phyloP scores from a whole-genome alignment of 2,113 vertebrate genomes.

The Corythornis cristatus region DNA sequence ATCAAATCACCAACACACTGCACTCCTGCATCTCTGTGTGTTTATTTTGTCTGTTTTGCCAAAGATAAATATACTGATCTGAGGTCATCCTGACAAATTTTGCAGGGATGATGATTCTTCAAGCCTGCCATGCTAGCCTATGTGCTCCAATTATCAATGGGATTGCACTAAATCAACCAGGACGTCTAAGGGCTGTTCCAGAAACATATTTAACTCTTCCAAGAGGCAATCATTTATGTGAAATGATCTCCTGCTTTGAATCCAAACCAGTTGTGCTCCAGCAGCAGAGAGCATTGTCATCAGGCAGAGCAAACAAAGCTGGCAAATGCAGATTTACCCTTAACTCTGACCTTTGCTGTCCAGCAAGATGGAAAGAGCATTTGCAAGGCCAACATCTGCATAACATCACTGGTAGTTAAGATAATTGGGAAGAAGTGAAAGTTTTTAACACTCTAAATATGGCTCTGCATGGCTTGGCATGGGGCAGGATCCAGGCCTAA shows the following conservation, averaged over 20 bases:
- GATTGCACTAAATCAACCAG: slow-evolving; percentile 61
- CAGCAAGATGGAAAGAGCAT: neutral
- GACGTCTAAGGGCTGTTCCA: slow-evolving; percentile 12
- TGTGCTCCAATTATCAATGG: slow-evolving; percentile 29
- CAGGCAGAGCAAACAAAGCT: neutral
- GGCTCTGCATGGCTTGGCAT: neutral
- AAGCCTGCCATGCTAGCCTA: slow-evolving; percentile 24
- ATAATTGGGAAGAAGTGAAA: slow-evolving; percentile 38
- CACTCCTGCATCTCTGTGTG: neutral
- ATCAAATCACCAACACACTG: neutral
- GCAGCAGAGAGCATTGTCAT: neutral
- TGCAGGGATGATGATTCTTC: slow-evolving; percentile 47
- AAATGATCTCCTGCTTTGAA: neutral
- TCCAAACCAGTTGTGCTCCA: neutral
- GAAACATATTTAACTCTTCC: slow-evolving; percentile 59
- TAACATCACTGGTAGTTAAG: neutral
- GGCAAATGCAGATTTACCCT: neutral
- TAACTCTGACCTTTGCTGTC: neutral
- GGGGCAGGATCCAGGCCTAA: neutral
- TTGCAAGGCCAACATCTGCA: neutral
- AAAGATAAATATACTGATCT: slow-evolving; percentile 58
- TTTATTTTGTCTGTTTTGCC: slow-evolving; percentile 63
- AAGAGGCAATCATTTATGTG: neutral
- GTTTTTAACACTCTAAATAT: slow-evolving; percentile 1
- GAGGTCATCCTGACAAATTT: slow-evolving; percentile 71